Percentiles rank a stretch among this genome's conserved stretches.
phyloP scores from a whole-genome alignment of 2,888 invertebrate genomes.

The Caradrina kadenii region DNA sequence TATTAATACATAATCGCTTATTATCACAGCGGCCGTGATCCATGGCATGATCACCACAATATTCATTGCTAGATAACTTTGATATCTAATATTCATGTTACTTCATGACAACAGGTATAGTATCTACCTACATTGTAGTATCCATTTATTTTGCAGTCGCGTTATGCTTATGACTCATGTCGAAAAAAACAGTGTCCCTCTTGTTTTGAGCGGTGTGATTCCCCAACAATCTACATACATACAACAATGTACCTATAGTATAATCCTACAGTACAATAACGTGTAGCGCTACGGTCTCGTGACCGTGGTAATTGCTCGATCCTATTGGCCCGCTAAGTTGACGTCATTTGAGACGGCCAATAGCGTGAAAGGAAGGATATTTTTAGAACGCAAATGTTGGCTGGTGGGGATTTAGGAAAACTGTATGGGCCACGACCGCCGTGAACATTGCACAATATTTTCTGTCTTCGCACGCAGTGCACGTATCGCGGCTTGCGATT shows the following conservation, averaged over 20 bases:
- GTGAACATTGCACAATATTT: conserved; percentile 87
- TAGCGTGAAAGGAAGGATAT: conserved; percentile 74
- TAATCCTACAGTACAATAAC: conserved; percentile 52
- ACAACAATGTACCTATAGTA: conserved; percentile 25
- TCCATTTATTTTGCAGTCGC: conserved; percentile 37
- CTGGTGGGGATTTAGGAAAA: conserved; percentile 86
- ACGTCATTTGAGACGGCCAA: conserved; percentile 84
- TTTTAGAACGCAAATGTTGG: conserved; percentile 83
- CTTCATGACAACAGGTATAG: conserved; percentile 3
- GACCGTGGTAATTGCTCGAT: conserved; percentile 71
- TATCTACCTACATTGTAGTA: not conserved
- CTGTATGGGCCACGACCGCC: conserved; percentile 69
- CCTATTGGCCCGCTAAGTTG: conserved; percentile 79
- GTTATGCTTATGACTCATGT: conserved; percentile 70
- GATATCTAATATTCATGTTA: conserved; percentile 9
- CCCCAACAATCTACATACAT: conserved; percentile 66
- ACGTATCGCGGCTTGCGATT: conserved; percentile 65
- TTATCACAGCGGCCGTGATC: conserved; percentile 14
- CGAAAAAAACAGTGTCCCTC: conserved; percentile 62
- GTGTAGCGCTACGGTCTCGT: conserved; percentile 78
- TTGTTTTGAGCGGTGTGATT: conserved; percentile 72
- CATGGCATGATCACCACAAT: conserved; percentile 4
- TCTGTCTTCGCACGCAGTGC: conserved; percentile 75
- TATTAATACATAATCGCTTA: conserved; percentile 13
- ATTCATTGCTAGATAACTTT: conserved; percentile 5